Evolutionary conservation across 2,113 vertebrate species (phyloP), one percentile per base, ranked within the genome.

Genomic region (Platysteira castanea): DNA sequence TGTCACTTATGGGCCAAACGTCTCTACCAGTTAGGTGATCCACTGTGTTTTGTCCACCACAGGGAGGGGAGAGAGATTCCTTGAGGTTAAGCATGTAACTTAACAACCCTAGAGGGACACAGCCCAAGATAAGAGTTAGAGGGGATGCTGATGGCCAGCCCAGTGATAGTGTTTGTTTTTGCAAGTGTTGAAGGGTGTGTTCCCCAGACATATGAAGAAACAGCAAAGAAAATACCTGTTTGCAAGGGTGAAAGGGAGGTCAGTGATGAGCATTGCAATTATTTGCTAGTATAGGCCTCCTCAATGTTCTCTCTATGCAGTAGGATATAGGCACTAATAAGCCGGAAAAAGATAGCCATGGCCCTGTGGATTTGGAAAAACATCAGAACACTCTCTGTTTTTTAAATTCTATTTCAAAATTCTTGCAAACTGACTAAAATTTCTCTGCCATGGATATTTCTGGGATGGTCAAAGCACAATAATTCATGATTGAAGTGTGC

Each of bases 191-290:
- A 47, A 95, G 80, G 76, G 84, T 70, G 73, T 84, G 86, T 92
- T 92, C 42, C 30, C 27, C 64, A 81, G 68, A 81, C 77, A 89
- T 47, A 39, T 78, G 84, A 95, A 90, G 47, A 96, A 93, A 89
- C 27, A 68, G 68, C 60, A 87, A 90, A 83, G 46, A 85, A 95
- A 93, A 92, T 47, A 74, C 3, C 56, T 89, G 16, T 89, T 95
- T 90, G 64, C 31, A 87, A 84, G 46, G 91, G 73, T 87, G 84
- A 95, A 89, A 50, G 44, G 84, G 27, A 96, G 91, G 84, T 94
- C 91, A 91, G 56, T 1, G 14, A 78, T 70, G 68, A 95, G 5
- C 35, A 6, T 46, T 90, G 49, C 30, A 83, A 61, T 92, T 76
- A 83, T 78, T 93, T 96, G 63, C 47, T 52, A 78, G 46, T 35